Base-by-base conservation (phyloP, 2,888 invertebrate genomes). In the Diarsia dahlii region DNA sequence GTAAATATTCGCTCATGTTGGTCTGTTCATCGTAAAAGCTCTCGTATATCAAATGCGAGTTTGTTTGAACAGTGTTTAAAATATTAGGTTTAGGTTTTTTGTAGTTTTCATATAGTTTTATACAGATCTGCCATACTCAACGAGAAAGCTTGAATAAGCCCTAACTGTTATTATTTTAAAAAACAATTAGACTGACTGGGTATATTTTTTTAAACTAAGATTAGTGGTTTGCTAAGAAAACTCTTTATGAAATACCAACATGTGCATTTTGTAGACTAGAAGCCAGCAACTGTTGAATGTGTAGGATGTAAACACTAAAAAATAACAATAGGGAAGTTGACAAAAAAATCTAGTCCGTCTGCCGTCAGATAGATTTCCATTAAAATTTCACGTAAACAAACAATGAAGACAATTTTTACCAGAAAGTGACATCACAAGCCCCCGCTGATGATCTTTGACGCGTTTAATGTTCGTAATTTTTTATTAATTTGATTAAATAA, bases 1-100 rank as follows among this genome's bases (percentile, higher is more conserved):
- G 79, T 81, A 83, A 81, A 83, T 83, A 81, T 65, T 60, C 23
- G 54, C 18, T 50, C 9, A 15, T 28, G 34, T 46, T 56, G 2
- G 46, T 54, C 28, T 10, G 45, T 63, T 76, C 23, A 28, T 50
- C 23, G 18, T 46, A 65, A 20, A 72, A 48, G 34, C n/a, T 74
- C 81, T 48, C 15, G 62, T 80, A 23, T 34, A 39, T 15, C n/a
- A 0, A 20, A 46, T 46, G 20, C 50, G 23, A 48, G 60, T 18
- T 4, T 23, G 46, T 34, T 13, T 56, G 18, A 58, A 23, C 20
- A 20, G 18, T 73, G 18, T 73, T 48, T 34, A 18, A 48, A 48
- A 39, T 39, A 72, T 46, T 23, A 46, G 4, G 15, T n/a, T 78
- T 50, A 62, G 13, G 18, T 56, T 46, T 78, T 64, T 34, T 46